phyloP scores from a whole-genome alignment of 2,888 invertebrate genomes.

The Tryphoninae sp. region DNA sequence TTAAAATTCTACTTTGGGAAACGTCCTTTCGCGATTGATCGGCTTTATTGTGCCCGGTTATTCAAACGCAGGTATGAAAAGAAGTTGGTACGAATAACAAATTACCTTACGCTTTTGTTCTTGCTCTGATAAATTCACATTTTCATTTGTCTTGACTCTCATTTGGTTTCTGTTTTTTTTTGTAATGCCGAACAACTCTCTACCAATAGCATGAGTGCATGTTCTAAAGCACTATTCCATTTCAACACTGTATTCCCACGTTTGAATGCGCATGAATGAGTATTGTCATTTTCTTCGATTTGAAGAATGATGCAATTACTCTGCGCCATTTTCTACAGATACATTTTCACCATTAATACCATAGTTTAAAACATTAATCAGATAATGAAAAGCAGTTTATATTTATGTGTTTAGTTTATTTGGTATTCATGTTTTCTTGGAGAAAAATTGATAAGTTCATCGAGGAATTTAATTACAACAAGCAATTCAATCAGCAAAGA shows the following conservation, averaged over 20 bases:
- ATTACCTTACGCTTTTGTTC: background rate
- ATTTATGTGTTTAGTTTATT: background rate
- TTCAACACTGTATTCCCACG: background rate
- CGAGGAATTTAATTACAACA: too few relatives aligned
- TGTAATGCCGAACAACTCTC: background rate
- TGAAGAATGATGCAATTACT: background rate
- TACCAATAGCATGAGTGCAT: background rate
- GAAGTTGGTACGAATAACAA: too few relatives aligned
- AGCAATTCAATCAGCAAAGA: too few relatives aligned
- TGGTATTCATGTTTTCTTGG: too few relatives aligned
- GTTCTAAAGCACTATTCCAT: background rate
- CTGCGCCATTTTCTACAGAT: constrained; percentile 10
- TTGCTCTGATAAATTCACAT: background rate
- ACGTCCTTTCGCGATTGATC: background rate
- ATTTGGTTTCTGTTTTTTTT: background rate
- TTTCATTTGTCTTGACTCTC: background rate
- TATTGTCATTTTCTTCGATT: constrained; percentile 14
- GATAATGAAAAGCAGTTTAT: background rate
- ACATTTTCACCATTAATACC: constrained; percentile 15
- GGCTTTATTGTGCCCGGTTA: too few relatives aligned
- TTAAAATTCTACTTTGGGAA: background rate
- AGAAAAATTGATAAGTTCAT: too few relatives aligned
- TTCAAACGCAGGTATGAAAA: too few relatives aligned
- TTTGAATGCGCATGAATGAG: constrained; percentile 10
- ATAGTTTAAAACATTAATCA: background rate